Percentiles rank a stretch among this genome's conserved stretches.
These are phyloP conservation scores for Leucoraja erinaceus DNA, from an alignment of 2,113 vertebrate species.

Conservation along the genomic window DNA sequence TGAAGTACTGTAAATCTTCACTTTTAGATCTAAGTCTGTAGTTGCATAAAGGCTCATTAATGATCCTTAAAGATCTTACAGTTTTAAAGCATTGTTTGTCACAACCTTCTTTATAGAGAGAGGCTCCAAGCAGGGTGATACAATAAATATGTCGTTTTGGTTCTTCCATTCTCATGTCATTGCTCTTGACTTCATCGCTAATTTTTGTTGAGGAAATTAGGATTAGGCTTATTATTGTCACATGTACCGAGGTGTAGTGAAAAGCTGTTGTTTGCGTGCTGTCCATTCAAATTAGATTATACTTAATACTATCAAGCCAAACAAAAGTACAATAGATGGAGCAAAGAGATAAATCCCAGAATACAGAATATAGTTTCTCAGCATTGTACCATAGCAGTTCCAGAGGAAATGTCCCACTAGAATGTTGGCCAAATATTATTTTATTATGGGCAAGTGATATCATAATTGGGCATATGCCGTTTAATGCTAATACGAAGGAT, in stretches of 20 bases:
- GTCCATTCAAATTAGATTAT: no score
- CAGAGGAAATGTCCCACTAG: not conserved
- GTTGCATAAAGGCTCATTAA: not conserved
- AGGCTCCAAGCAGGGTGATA: not conserved
- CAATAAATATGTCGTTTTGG: not conserved
- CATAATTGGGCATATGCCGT: not conserved
- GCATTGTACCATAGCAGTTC: no score
- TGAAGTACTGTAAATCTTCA: not conserved
- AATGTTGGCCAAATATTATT: no score
- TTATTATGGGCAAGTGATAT: not conserved
- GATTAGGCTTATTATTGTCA: no score
- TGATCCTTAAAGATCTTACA: not conserved
- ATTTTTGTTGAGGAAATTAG: not conserved
- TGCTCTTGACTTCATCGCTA: not conserved
- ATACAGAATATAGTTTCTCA: no score
- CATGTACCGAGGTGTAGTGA: no score
- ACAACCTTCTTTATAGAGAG: not conserved
- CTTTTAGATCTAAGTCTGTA: not conserved
- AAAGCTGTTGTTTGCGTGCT: no score
- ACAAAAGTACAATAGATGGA: no score
- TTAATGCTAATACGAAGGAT: not conserved
- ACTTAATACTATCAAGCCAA: no score
- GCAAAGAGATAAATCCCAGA: no score
- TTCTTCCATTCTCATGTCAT: not conserved
- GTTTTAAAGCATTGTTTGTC: not conserved